Base-by-base conservation (phyloP, 2,113 vertebrate genomes). In the Phylloscopus whistleri region DNA sequence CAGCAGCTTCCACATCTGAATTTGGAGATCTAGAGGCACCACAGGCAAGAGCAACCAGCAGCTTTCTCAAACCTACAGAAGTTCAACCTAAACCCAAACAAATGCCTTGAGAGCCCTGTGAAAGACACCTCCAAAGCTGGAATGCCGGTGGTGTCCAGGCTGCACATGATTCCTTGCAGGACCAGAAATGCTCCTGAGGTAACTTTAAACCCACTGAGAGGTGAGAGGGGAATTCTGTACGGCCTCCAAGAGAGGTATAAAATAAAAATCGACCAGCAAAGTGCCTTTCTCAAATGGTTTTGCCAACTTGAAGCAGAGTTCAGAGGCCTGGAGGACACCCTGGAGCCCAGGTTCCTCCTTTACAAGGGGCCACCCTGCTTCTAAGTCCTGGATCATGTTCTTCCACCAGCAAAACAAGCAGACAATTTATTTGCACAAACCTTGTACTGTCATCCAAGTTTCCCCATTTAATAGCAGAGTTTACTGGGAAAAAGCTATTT, bases 391-490 rank as follows among this genome's bases (percentile, higher is more conserved):
- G 30, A 56, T 63, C 3, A 2, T 23, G 41, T 83, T 80, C 84
- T 80, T 70, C 62, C 58, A 64, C 24, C 68, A 86, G 11, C 0
- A 2, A 89, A 63, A 44, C 22, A 83, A 88, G 35, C 12, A 70
- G 49, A 69, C 11, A 43, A 73, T 68, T 76, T 93, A 9, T 92
- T 94, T 87, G 62, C 76, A 83, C 31, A 76, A 68, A 60, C 7
- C 11, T 62, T 2, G 0, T 20, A 21, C 27, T 26, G 13, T 7
- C 24, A 16, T 87, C 48, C 46, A 81, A 87, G n/a, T 84, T 90
- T 87, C 35, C 41, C 44, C 19, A 21, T 67, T 93, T 90, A 77
- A 75, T 48, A 91, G 49, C 1, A 56, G 21, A 75, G 5, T 75
- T 82, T 84, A 51, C 41, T 78, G 31, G 44, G 69, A 83, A 73